Conservation (phyloP, 2,797 vertebrate genomes). For the Typhlichthys eigenmanni region DNA sequence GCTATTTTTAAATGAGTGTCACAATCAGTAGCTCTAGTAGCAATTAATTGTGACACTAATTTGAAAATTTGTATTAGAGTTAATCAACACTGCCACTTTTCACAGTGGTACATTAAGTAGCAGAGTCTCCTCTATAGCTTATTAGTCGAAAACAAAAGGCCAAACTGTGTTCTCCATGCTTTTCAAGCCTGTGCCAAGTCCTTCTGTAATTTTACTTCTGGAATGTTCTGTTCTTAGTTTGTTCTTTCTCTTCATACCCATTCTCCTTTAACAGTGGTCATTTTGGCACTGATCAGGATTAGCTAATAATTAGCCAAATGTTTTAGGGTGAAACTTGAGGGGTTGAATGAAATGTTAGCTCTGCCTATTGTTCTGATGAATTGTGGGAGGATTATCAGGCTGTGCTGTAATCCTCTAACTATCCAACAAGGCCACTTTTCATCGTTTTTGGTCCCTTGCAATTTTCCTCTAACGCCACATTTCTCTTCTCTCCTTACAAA, state of each 20-base stretch:
- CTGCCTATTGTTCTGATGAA: constrained; percentile 46
- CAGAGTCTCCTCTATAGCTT: not conserved
- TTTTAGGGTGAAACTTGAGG: constrained; percentile 59
- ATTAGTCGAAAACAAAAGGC: not conserved
- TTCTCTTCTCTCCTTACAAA: constrained; percentile 10
- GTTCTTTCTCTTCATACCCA: too few species aligned
- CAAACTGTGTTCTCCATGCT: not conserved
- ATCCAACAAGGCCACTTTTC: constrained; percentile 62
- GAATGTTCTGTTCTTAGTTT: not conserved
- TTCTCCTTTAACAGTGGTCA: constrained; percentile 33
- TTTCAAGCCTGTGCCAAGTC: not conserved
- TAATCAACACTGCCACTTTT: not conserved
- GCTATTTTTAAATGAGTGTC: too few species aligned
- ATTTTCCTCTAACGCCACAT: constrained; percentile 35
- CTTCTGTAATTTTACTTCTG: not conserved
- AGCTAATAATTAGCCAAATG: constrained; percentile 77
- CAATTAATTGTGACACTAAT: not conserved
- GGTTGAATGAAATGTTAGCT: constrained; percentile 50
- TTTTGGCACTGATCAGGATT: constrained; percentile 66
- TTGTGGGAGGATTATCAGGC: constrained; percentile 68
- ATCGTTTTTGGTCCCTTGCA: constrained; percentile 39
- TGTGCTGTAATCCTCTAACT: constrained; percentile 74
- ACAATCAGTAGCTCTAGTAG: too few species aligned
- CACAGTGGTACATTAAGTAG: not conserved
- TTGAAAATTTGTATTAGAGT: not conserved